These are phyloP conservation scores for Dimorphilus gyrociliatus DNA, from an alignment of 2,888 invertebrate species.

Conservation along the genomic window DNA sequence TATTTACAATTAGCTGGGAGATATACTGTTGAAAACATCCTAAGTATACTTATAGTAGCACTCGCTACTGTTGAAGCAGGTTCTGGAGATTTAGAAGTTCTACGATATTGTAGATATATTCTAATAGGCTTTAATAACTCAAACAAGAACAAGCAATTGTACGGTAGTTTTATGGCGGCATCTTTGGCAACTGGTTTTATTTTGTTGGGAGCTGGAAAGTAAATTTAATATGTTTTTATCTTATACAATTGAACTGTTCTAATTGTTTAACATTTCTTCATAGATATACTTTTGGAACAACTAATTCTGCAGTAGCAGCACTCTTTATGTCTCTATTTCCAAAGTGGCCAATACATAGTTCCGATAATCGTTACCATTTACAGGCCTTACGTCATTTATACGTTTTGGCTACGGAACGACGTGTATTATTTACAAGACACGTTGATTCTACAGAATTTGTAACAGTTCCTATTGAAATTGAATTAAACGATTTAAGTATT, in stretches of 20 bases:
- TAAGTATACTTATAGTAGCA: conserved; percentile 64
- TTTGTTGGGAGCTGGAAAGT: conserved; percentile 82
- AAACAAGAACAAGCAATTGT: no score
- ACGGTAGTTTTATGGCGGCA: conserved; percentile 83
- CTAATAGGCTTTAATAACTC: no score
- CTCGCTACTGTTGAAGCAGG: conserved; percentile 70
- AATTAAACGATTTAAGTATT: no score
- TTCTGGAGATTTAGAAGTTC: conserved; percentile 64
- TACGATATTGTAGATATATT: conserved; percentile 63
- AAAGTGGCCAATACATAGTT: conserved; percentile 81
- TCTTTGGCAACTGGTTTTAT: conserved; percentile 83
- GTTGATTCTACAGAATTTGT: no score
- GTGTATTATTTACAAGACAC: conserved; percentile 71
- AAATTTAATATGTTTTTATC: conserved; percentile 17
- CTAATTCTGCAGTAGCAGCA: conserved; percentile 69
- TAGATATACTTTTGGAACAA: conserved; percentile 43
- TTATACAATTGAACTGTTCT: neutral
- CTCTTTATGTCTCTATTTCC: conserved; percentile 86
- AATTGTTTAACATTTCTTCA: conserved; percentile 4
- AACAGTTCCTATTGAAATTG: no score
- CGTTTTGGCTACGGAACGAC: conserved; percentile 76
- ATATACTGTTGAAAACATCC: conserved; percentile 70
- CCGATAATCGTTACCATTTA: conserved; percentile 88
- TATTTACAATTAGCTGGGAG: conserved; percentile 77
- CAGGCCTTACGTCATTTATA: conserved; percentile 93